phyloP scores from a whole-genome alignment of 2,797 vertebrate genomes.

The Sebastes alutus region DNA sequence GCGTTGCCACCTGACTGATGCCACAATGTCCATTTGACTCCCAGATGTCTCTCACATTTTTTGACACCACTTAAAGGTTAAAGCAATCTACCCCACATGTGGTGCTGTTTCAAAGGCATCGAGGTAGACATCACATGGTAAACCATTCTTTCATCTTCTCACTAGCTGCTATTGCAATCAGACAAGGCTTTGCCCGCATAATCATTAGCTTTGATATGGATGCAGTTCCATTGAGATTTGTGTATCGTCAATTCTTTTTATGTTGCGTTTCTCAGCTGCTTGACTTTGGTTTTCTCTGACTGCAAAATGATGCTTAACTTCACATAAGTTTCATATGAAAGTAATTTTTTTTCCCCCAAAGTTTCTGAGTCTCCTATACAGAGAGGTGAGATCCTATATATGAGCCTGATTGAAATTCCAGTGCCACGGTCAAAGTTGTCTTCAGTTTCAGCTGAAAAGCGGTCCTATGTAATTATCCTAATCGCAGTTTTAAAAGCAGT shows the following conservation, averaged over 20 bases:
- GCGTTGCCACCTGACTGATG: conserved; percentile 2
- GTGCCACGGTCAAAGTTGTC: conserved; percentile 57
- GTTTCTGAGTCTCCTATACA: conserved; percentile 23
- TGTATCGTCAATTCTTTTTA: conserved; percentile 54
- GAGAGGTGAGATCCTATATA: conserved; percentile 13
- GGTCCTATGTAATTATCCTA: conserved; percentile 69
- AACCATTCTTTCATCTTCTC: conserved; percentile 65
- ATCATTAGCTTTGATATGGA: conserved; percentile 65
- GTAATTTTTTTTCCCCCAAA: neutral
- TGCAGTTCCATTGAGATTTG: conserved; percentile 60
- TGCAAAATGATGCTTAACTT: conserved; percentile 52
- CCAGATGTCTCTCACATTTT: neutral
- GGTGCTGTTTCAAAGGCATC: conserved; percentile 33
- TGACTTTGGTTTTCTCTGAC: conserved; percentile 47
- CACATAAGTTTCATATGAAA: conserved; percentile 44
- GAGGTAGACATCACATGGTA: conserved; percentile 45
- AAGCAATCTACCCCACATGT: conserved; percentile 25
- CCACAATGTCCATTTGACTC: conserved; percentile 26
- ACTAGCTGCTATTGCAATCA: conserved; percentile 47
- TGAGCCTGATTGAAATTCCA: conserved; percentile 68
- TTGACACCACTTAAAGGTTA: conserved; percentile 52
- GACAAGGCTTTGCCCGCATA: conserved; percentile 48
- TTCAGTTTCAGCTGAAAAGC: conserved; percentile 59
- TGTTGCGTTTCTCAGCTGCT: conserved; percentile 31
- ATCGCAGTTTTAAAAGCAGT: conserved; percentile 73